Percentiles rank a stretch among this genome's conserved stretches.
These are phyloP conservation scores for Melitaea athalia DNA, from an alignment of 2,888 invertebrate genomes.

Conservation along the genomic window DNA sequence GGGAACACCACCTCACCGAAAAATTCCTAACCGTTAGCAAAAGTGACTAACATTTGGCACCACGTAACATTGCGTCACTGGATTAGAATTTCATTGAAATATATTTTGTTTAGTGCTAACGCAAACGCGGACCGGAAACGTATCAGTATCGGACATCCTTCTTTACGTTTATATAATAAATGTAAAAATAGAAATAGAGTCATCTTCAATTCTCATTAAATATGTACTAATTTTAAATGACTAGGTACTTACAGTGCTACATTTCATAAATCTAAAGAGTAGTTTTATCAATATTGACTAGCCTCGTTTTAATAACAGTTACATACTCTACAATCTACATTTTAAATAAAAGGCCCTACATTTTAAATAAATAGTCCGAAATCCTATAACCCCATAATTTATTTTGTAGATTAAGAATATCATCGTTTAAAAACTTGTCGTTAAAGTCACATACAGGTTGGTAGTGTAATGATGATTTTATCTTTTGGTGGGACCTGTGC, in stretches of 20 bases:
- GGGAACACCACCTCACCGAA: conserved; percentile 21
- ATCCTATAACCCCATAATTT: too few species aligned
- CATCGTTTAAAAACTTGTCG: too few species aligned
- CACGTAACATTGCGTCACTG: conserved; percentile 33
- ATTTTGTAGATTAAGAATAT: too few species aligned
- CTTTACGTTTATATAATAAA: conserved; percentile 15
- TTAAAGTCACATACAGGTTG: too few species aligned
- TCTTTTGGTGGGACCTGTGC: too few species aligned
- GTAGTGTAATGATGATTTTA: not conserved
- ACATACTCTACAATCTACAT: too few species aligned
- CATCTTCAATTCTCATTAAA: not conserved
- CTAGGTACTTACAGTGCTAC: too few species aligned
- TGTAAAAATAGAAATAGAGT: conserved; percentile 13
- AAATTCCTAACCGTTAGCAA: conserved; percentile 15
- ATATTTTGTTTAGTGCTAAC: conserved; percentile 19
- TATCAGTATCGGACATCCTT: conserved; percentile 31
- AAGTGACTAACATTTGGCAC: conserved; percentile 25
- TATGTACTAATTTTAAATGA: not conserved
- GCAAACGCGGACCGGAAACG: conserved; percentile 21
- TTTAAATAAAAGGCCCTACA: too few species aligned
- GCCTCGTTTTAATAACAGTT: too few species aligned
- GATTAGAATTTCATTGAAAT: conserved; percentile 34
- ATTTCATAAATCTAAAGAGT: too few species aligned
- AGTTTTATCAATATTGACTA: too few species aligned
- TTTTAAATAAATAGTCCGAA: too few species aligned